Evolutionary conservation across 2,888 invertebrate species (phyloP), one percentile per base, ranked within the genome.

Genomic region (Brachylomia viminalis): DNA sequence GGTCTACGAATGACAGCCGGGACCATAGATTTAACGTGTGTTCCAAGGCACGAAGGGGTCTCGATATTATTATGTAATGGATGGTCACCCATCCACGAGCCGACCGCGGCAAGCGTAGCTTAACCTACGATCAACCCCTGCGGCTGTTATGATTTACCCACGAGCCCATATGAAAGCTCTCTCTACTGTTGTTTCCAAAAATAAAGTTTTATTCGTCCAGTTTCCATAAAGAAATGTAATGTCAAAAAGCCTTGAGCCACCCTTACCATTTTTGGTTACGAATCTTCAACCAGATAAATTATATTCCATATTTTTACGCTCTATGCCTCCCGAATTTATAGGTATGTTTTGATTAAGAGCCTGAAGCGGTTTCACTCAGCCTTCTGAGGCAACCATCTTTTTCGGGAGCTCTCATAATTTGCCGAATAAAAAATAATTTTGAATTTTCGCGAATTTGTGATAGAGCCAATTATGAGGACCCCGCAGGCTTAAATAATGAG

Each of bases 261-360:
- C 15, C 10, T 69, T 52, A 70, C 56, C 52, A 64, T 83, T 84
- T 74, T 7, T 30, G 17, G 42, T 30, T 27, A 33, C 23, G 23
- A 80, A 59, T 56, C 42, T 65, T 56, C 54, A 49, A 45, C 42
- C 47, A 80, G 7, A 82, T 71, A 82, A 71, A 71, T 71, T 47
- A 33, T 64, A 80, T 52, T 10, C 8, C 59, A 47, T 10, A 64
- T 75, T 84, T 69, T 70, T 64, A 72, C 71, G 47, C n/a, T 30
- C 15, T 49, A 33, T 69, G 71, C 59, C 20, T 62, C 56, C 23
- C 15, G 64, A 78, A 58, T 73, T 72, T 82, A 42, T 80, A 71
- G 72, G 69, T 67, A 71, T 77, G 69, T 67, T 77, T 74, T 71
- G 86, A 83, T 83, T 83, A 74, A 54, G 68, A 47, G 73, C 83